These are phyloP conservation scores for Drosophila maculinotata DNA, from an alignment of 2,888 invertebrate species.

Conservation along the genomic window DNA sequence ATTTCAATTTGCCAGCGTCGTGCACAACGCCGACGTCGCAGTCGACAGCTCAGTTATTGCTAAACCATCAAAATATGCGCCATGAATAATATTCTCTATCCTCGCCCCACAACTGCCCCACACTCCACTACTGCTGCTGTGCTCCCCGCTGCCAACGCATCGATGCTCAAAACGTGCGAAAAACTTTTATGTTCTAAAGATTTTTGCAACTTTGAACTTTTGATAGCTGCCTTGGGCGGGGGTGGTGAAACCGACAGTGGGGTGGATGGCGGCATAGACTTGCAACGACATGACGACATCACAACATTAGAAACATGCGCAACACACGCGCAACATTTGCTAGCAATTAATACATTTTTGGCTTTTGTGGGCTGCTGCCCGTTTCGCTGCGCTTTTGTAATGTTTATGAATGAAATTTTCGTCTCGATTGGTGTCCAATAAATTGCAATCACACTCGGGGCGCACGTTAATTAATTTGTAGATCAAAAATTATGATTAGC, in stretches of 20 bases:
- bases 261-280: slow-evolving; percentile 10
- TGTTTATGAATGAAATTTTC: slow-evolving; percentile 76
- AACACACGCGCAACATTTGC: slow-evolving; percentile 70
- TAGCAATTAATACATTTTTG: slow-evolving; percentile 73
- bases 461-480: slow-evolving; percentile 74
- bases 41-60: slow-evolving; percentile 55
- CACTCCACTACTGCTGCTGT: slow-evolving; percentile 4
- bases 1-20: slow-evolving; percentile 61
- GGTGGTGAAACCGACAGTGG: neutral
- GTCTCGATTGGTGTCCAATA: slow-evolving; percentile 77
- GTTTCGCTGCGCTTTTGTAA: slow-evolving; percentile 35
- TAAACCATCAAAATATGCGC: slow-evolving; percentile 67
- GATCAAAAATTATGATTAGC: slow-evolving; percentile 75
- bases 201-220: slow-evolving; percentile 78
- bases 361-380: slow-evolving; percentile 10
- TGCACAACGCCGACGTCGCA: slow-evolving; percentile 35
- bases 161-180: slow-evolving; percentile 68
- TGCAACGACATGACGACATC: slow-evolving; percentile 55
- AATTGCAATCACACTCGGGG: slow-evolving; percentile 75
- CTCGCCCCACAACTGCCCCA: neutral
- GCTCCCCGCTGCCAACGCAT: slow-evolving; percentile 14
- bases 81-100: slow-evolving; percentile 63
- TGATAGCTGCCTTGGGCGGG: slow-evolving; percentile 22
- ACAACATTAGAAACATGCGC: slow-evolving; percentile 45
- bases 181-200: slow-evolving; percentile 72